Percentiles rank a stretch among this genome's conserved stretches.
Conservation (phyloP, 2,888 invertebrate species). For the Cataglyphis altisquamis region DNA sequence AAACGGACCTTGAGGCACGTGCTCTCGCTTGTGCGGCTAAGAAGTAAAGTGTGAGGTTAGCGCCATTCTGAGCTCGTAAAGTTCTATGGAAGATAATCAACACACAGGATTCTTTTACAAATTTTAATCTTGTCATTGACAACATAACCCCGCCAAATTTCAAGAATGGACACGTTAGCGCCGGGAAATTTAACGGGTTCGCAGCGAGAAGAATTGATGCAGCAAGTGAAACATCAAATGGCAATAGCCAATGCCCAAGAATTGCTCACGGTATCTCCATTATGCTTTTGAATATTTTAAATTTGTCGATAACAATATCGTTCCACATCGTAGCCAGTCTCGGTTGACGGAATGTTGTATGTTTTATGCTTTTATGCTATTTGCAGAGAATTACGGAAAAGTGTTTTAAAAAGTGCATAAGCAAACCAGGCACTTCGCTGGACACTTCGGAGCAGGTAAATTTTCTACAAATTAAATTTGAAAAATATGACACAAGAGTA, state of each 20-base stretch:
- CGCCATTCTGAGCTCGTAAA: background rate
- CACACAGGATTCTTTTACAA: background rate
- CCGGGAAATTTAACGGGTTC: constrained; percentile 88
- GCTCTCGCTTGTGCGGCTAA: constrained; percentile 59
- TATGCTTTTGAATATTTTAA: constrained; percentile 26
- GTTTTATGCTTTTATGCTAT: constrained; percentile 54
- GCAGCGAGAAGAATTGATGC: constrained; percentile 96
- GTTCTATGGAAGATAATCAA: background rate
- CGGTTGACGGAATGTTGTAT: constrained; percentile 61
- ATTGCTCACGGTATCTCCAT: constrained; percentile 91
- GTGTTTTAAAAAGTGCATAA: constrained; percentile 98
- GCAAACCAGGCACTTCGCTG: constrained; percentile 95
- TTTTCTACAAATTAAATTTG: constrained; percentile 63
- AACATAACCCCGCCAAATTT: background rate
- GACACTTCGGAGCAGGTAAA: constrained; percentile 94
- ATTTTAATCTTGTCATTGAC: background rate
- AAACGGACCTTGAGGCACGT: constrained; percentile 50
- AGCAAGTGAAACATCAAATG: constrained; percentile 97
- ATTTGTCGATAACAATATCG: background rate
- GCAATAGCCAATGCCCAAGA: constrained; percentile 98
- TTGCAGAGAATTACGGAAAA: constrained; percentile 98
- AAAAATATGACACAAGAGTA: background rate
- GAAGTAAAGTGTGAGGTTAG: constrained; percentile 11
- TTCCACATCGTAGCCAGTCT: constrained; percentile 13
- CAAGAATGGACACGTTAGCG: constrained; percentile 88